Evolutionary conservation across 2,888 invertebrate genomes (phyloP), one percentile per base, ranked within the genome.

Genomic region (Danaus chrysippus): DNA sequence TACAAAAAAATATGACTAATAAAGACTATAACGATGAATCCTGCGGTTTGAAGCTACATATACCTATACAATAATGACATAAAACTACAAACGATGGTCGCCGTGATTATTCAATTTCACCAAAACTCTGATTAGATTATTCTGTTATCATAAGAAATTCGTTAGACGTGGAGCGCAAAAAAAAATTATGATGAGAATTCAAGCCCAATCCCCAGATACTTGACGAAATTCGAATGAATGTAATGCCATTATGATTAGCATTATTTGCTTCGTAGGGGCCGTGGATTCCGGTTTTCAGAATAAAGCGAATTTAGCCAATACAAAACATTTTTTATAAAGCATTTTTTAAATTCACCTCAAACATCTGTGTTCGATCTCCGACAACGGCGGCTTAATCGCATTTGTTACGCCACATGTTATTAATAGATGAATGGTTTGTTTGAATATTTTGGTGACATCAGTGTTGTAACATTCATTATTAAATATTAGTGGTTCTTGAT

Each of bases 241-340:
- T 90, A 90, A 88, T 90, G 83, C 85, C 81, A 88, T 90, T 90
- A 89, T 84, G 87, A 91, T 91, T 90, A 90, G 89, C 87, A 87
- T 89, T 87, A 89, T 87, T 87, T 81, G 77, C 75, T 73, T 71
- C 76, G 79, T 77, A 87, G 87, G 87, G 86, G 82, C 83, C 78
- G 79, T 74, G 75, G 82, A 89, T 88, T 87, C 89, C 87, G 86
- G 90, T 91, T 89, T 90, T 79, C 80, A 76, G 82, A 81, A 87
- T 87, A 88, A 87, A 87, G 78, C 79, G 83, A 85, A 86, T 84
- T 87, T 85, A 73, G 81, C 78, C 79, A 81, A 78, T 82, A 87
- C 86, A 87, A 87, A 83, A 81, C 65, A 67, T 65, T 73, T 80
- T 83, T 86, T 82, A 75, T 68, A 70, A 60, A 70, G 68, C 75